Percentiles rank a stretch among this genome's conserved stretches.
Evolutionary conservation across 2,797 vertebrate species (phyloP).

Genomic region (Orestias chungarensis): DNA sequence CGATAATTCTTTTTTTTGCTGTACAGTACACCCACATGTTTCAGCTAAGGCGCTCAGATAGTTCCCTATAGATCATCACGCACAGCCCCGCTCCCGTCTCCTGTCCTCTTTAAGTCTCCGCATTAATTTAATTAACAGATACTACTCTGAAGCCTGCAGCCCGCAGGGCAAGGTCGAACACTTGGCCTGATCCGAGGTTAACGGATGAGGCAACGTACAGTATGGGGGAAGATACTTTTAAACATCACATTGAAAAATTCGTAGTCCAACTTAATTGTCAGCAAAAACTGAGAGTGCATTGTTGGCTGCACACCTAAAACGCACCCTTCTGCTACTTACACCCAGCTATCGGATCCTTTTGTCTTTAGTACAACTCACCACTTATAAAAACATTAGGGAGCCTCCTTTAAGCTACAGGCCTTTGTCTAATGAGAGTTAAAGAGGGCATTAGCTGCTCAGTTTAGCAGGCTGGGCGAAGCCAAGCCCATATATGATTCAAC

Average conservation of each 20-base stretch:
- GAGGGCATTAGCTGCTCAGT: conserved; percentile 44
- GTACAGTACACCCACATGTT: conserved; percentile 61
- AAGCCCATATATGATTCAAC: conserved; percentile 15
- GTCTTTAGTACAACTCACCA: background rate
- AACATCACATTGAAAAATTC: conserved; percentile 24
- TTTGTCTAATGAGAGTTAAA: conserved; percentile 62
- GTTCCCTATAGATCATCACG: conserved; percentile 60
- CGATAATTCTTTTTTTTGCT: conserved; percentile 50
- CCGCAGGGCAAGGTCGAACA: conserved; percentile 41
- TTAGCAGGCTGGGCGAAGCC: conserved; percentile 22
- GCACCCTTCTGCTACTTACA: conserved; percentile 3
- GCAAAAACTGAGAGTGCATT: conserved; percentile 14
- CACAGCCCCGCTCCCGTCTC: conserved; percentile 11
- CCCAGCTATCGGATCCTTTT: conserved; percentile 2
- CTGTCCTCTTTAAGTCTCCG: conserved; percentile 7
- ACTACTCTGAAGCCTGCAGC: conserved; percentile 48
- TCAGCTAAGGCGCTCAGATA: conserved; percentile 52
- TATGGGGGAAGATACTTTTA: conserved; percentile 37
- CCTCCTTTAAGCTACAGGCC: conserved; percentile 35
- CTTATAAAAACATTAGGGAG: conserved; percentile 8
- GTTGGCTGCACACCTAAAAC: conserved; percentile 33
- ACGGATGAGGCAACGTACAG: conserved; percentile 63
- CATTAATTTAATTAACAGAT: conserved; percentile 70
- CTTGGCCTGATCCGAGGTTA: conserved; percentile 65
- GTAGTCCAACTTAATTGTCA: conserved; percentile 9